Percentiles rank a stretch among this genome's conserved stretches.
Evolutionary conservation across 2,888 invertebrate genomes (phyloP).

Genomic region (Amaurobius ferox): DNA sequence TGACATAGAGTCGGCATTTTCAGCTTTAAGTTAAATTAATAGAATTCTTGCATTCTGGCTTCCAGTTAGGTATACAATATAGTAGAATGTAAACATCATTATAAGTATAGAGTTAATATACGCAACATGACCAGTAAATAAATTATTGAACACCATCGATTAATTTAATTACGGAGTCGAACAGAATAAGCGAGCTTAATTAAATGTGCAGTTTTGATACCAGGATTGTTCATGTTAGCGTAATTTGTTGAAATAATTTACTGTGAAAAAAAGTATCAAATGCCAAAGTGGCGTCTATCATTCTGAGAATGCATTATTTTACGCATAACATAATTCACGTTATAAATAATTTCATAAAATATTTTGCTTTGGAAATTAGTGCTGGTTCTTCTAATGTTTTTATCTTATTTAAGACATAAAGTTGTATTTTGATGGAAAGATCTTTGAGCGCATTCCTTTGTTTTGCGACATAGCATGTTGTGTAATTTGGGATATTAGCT

Average conservation of each 20-base stretch:
- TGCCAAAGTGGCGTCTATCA: not conserved
- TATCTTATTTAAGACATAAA: not conserved
- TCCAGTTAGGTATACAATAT: too few relatives aligned
- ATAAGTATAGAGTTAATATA: too few relatives aligned
- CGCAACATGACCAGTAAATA: too few relatives aligned
- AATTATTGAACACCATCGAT: not conserved
- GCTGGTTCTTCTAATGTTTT: not conserved
- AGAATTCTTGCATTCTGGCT: too few relatives aligned
- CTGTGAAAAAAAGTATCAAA: not conserved
- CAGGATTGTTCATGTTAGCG: slow-evolving; percentile 3
- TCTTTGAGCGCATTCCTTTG: not conserved
- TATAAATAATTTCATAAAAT: not conserved
- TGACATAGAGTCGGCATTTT: too few relatives aligned
- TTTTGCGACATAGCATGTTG: not conserved
- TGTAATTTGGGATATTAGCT: not conserved
- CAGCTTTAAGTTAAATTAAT: too few relatives aligned
- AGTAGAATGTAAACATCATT: too few relatives aligned
- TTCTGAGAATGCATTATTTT: not conserved
- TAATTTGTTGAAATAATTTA: not conserved
- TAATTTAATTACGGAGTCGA: not conserved
- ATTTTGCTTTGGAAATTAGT: not conserved
- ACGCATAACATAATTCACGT: not conserved
- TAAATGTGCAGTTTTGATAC: slow-evolving; percentile 22
- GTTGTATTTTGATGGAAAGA: not conserved
- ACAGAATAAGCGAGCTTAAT: slow-evolving; percentile 21